phyloP scores from a whole-genome alignment of 2,113 vertebrate species.

The Drymodes brunneopygia region DNA sequence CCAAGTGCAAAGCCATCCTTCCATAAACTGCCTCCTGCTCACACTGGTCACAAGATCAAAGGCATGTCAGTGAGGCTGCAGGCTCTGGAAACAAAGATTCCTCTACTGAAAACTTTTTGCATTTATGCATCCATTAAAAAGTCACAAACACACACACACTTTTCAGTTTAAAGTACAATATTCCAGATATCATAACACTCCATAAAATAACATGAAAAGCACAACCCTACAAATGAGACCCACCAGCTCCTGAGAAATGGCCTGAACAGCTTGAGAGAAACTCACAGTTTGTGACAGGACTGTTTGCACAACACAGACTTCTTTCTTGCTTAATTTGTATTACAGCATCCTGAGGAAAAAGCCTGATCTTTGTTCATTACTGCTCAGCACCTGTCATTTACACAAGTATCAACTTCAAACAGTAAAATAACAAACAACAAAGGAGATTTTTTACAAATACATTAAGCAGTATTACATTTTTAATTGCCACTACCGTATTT shows the following conservation, averaged over 20 bases:
- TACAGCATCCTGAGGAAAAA: not conserved
- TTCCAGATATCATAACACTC: accelerated
- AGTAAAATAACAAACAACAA: not conserved
- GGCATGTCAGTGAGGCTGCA: not conserved
- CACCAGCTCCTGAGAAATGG: not conserved
- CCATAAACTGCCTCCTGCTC: not conserved
- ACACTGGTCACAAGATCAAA: not conserved
- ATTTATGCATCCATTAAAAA: not conserved
- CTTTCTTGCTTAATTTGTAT: not conserved
- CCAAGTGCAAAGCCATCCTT: not conserved
- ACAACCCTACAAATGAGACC: not conserved
- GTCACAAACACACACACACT: not conserved
- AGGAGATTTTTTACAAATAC: not conserved
- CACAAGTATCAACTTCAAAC: not conserved
- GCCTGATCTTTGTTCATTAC: not conserved
- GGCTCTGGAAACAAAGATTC: not conserved
- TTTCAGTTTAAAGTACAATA: not conserved
- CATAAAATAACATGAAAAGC: not conserved
- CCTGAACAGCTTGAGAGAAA: not conserved
- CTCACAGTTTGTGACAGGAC: not conserved
- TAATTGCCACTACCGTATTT: not conserved
- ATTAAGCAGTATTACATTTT: not conserved
- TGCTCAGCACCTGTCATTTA: not conserved
- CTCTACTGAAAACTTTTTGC: not conserved
- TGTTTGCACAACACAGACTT: not conserved